phyloP scores from a whole-genome alignment of 2,888 invertebrate genomes.

The Lobophora halterata region DNA sequence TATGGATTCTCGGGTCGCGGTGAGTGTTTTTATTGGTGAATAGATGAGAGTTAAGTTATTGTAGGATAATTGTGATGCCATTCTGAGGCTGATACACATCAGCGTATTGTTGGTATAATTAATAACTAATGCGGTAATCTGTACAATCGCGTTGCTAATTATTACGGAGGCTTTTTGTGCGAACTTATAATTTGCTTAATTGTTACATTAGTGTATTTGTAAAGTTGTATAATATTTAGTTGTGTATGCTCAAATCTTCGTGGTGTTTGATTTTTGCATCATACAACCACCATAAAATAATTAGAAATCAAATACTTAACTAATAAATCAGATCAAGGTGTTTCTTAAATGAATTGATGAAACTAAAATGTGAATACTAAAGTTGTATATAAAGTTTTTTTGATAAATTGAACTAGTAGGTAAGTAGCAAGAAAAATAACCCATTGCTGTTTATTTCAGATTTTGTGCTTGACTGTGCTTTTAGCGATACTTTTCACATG shows the following conservation, averaged over 20 bases:
- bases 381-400: no score
- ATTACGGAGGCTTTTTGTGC: slow-evolving; percentile 12
- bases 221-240: no score
- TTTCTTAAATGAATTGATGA: no score
- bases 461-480: slow-evolving; percentile 24
- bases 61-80: slow-evolving; percentile 33
- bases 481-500: slow-evolving; percentile 23
- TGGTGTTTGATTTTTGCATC: no score
- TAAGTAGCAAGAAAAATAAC: no score
- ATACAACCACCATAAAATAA: no score
- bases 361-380: no score
- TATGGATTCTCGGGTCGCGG: slow-evolving; percentile 70
- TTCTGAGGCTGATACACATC: slow-evolving; percentile 15
- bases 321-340: no score
- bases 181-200: slow-evolving; percentile 8
- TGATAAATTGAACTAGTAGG: no score
- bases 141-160: not conserved
- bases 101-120: slow-evolving; percentile 24
- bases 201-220: no score
- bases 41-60: slow-evolving; percentile 34
- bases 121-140: slow-evolving; percentile 12
- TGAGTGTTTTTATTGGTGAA: slow-evolving; percentile 48
- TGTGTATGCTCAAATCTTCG: no score
- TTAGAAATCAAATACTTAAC: no score
- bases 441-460: slow-evolving; percentile 23